Evolutionary conservation across 1,140 invertebrate species (phyloP), one percentile per base, ranked within the genome.

Genomic region (Metaphire vulgaris): DNA sequence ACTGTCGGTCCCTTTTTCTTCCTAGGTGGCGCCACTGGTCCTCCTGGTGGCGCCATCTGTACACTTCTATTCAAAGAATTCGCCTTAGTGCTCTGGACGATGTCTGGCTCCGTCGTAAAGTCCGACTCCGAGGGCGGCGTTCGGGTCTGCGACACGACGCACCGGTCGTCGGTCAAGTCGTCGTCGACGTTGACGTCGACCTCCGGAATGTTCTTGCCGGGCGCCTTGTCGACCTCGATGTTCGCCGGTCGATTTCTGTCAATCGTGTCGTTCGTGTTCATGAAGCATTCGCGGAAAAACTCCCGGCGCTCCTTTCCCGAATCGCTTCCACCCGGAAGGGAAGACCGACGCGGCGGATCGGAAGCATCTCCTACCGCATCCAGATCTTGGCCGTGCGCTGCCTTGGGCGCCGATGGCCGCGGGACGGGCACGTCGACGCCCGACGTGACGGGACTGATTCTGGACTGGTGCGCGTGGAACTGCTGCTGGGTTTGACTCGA

Each of bases 61-160:
- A 81, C 82, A 30, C 81, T 81, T 31, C 82, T 82, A 65, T 28
- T 80, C 74, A 73, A 29, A 26, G 72, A 73, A 33, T 77, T 74
- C 21, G 89, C 89, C 87, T 96, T 96, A 74, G 94, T 95, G 86
- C 94, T 96, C 70, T 93, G 92, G 77, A 97, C 94, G 79, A 97
- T 92, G 87, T 97, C 95, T 31, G 94, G 94, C 85, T 96, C 94
- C 85, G 84, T 76, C 41, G 41, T 12, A n/a, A n/a, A n/a, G n/a
- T n/a, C n/a, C n/a, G n/a, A n/a, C n/a, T n/a, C n/a, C n/a, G n/a
- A n/a, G n/a, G n/a, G n/a, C n/a, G n/a, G n/a, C n/a, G n/a, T n/a
- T n/a, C n/a, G n/a, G n/a, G n/a, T n/a, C n/a, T n/a, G n/a, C n/a
- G n/a, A n/a, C n/a, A n/a, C n/a, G n/a, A n/a, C n/a, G n/a, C n/a